Conservation (phyloP, 2,113 vertebrate species). For the Mobula hypostoma region DNA sequence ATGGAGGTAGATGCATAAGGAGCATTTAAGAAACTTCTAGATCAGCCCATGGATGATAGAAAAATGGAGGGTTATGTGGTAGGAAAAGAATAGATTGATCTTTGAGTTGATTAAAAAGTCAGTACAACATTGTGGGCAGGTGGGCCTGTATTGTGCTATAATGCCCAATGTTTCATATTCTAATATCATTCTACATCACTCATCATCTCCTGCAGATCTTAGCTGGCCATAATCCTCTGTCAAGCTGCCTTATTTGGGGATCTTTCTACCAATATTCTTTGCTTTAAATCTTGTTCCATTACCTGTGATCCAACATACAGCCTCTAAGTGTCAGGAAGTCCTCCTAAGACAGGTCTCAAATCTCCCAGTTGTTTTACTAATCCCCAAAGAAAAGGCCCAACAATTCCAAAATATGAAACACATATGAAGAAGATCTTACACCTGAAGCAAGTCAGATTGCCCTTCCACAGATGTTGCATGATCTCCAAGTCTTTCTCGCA, state of each 20-base stretch:
- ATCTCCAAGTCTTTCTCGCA: background rate
- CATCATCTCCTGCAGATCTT: background rate
- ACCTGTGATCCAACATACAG: background rate
- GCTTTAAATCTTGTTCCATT: background rate
- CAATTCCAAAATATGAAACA: background rate
- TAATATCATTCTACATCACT: background rate
- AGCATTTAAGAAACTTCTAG: no score
- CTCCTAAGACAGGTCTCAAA: background rate
- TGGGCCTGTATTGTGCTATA: no score
- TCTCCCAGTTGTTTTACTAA: background rate
- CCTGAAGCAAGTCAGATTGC: no score
- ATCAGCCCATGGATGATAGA: no score
- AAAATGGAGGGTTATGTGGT: no score
- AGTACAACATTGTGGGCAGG: no score
- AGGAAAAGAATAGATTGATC: no score
- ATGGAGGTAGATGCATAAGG: no score
- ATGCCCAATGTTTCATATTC: background rate
- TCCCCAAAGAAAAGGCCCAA: background rate
- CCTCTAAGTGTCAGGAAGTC: background rate
- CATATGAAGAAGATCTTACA: no score
- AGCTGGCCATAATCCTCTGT: background rate
- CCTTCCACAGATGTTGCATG: background rate
- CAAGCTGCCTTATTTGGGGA: background rate
- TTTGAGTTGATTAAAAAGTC: no score
- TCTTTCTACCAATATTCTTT: background rate